These are phyloP conservation scores for Amitus sp. DNA, from an alignment of 2,888 invertebrate species.

Conservation along the genomic window DNA sequence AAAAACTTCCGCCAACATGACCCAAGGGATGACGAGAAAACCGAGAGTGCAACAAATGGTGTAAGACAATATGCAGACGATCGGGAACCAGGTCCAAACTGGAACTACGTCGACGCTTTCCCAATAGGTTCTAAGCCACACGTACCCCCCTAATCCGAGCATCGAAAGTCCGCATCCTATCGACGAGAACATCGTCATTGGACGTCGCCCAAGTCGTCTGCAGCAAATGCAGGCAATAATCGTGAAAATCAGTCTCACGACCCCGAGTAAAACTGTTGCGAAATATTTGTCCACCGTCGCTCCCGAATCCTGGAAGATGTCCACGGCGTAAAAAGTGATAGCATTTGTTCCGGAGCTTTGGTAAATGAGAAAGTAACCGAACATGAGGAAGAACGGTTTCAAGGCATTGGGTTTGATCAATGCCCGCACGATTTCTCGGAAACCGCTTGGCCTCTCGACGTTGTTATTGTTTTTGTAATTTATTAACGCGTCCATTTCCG, in stretches of 20 bases:
- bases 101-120: slow-evolving; percentile 60
- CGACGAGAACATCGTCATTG: slow-evolving; percentile 73
- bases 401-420: slow-evolving; percentile 72
- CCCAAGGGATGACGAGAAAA: slow-evolving; percentile 77
- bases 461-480: slow-evolving; percentile 74
- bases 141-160: slow-evolving; percentile 71
- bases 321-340: slow-evolving; percentile 76
- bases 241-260: slow-evolving; percentile 72
- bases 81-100: slow-evolving; percentile 72
- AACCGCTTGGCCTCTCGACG: slow-evolving; percentile 68
- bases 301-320: slow-evolving; percentile 74
- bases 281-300: slow-evolving; percentile 70
- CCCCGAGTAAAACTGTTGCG: slow-evolving; percentile 72
- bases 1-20: slow-evolving; percentile 77
- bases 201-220: slow-evolving; percentile 71
- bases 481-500: slow-evolving; percentile 72
- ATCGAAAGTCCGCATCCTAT: slow-evolving; percentile 74
- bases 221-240: slow-evolving; percentile 73
- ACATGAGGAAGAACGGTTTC: slow-evolving; percentile 73
- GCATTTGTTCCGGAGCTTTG: slow-evolving; percentile 78
- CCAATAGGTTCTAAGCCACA: slow-evolving; percentile 71
- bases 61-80: slow-evolving; percentile 71
- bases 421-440: slow-evolving; percentile 69
- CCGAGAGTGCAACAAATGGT: slow-evolving; percentile 74
- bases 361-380: slow-evolving; percentile 75